Evolutionary conservation across 2,113 vertebrate genomes (phyloP), one percentile per base, ranked within the genome.

Genomic region (Hippocampus barbouri): DNA sequence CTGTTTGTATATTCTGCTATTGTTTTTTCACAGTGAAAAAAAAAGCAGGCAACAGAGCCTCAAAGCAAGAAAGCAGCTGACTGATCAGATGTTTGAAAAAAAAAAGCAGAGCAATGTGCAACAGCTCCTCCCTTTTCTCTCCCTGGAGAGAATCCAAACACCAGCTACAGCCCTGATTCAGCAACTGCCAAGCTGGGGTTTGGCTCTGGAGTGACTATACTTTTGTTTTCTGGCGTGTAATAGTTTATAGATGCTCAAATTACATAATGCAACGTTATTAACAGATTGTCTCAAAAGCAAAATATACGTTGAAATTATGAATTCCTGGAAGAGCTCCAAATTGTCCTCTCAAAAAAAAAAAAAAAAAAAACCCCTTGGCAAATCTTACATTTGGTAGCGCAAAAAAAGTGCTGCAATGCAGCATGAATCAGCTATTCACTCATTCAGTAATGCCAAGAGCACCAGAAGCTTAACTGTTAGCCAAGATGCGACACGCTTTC

Each of bases 141-240:
- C 87, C 82, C 93, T 97, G 96, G 96, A 94, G 79, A 30, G 82
- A 75, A 83, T 94, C 96, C 97, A 98, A 89, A 89, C 88, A 87
- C 91, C 91, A 90, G 92, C 90, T 90, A 90, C 88, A 92, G 90
- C 87, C 91, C 93, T 93, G 78, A 94, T 93, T 95, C 94, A 95
- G 93, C 93, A 94, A 91, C 88, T 66, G 87, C 83, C 86, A 89
- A 85, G 91, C 91, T 49, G 66, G 70, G 72, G 47, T 30, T 51
- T 68, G 68, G 67, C 65, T 66, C 59, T 63, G 79, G 68, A 83
- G 45, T 51, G 62, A 73, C 23, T 45, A 70, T 40, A 75, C 68
- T 75, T 64, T 62, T 1, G 30, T n/a, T 27, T 18, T 30, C 16
- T 2, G 47, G 20, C 10, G 61, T 68, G 23, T 66, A 57, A 68